Conservation (phyloP, 2,888 invertebrate species). For the Dorcus parallelipipedus region DNA sequence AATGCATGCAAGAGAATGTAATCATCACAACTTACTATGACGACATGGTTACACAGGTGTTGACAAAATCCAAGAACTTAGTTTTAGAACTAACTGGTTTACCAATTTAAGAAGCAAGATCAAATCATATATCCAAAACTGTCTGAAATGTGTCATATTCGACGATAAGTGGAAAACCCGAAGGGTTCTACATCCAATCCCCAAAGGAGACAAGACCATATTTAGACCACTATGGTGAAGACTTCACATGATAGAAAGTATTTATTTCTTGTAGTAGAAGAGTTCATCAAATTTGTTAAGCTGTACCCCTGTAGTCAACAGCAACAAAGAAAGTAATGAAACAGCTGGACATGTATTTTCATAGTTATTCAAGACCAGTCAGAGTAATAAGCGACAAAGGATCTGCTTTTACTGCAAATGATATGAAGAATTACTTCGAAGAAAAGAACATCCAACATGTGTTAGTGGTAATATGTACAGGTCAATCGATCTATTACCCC, state of each 20-base stretch:
- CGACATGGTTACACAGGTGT: not conserved
- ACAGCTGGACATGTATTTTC: slow-evolving; percentile 5
- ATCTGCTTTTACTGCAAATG: no score
- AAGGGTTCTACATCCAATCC: slow-evolving; percentile 5
- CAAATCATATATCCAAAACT: slow-evolving; percentile 4
- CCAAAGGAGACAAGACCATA: slow-evolving; percentile 6
- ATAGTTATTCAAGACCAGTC: slow-evolving; percentile 6
- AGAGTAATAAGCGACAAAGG: no score
- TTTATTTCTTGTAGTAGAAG: slow-evolving; percentile 6
- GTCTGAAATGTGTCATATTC: slow-evolving; percentile 8
- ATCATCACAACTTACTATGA: no score
- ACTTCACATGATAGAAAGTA: not conserved
- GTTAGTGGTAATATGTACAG: not conserved
- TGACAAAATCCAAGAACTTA: slow-evolving; percentile 6
- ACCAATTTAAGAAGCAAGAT: slow-evolving; percentile 7
- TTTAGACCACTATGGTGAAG: not conserved
- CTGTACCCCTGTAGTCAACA: slow-evolving; percentile 3
- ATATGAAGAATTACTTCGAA: not conserved
- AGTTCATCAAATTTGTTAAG: slow-evolving; percentile 9
- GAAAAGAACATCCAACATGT: slow-evolving; percentile 1
- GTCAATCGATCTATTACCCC: slow-evolving; percentile 2
- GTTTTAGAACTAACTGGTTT: slow-evolving; percentile 5
- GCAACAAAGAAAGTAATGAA: slow-evolving; percentile 2
- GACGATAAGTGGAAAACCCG: not conserved
- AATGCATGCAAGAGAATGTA: no score